These are phyloP conservation scores for Spatulosminthurus flaviceps DNA, from an alignment of 2,888 invertebrate genomes.

Conservation along the genomic window DNA sequence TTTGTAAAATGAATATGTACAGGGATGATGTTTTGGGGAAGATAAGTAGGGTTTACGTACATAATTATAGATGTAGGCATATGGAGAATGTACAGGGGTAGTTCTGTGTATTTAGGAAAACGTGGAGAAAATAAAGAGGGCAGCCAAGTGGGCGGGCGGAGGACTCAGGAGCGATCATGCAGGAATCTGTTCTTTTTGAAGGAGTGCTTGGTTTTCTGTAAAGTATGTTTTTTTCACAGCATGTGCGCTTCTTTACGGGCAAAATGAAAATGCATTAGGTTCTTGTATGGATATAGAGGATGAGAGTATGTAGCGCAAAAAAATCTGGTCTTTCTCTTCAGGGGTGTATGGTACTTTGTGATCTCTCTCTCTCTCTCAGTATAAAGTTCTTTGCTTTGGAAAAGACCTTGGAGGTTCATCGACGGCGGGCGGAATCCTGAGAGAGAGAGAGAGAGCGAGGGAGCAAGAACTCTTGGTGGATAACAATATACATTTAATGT, in stretches of 20 bases:
- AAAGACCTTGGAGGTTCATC: constrained; percentile 63
- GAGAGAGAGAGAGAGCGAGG: constrained; percentile 29
- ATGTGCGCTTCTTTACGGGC: constrained; percentile 6
- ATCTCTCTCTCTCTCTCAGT: constrained; percentile 36
- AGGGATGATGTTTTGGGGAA: no score
- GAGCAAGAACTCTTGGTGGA: constrained; percentile 18
- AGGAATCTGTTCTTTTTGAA: constrained; percentile 42
- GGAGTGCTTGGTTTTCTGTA: constrained; percentile 7
- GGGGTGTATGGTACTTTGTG: constrained; percentile 44
- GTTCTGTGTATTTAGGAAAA: background rate
- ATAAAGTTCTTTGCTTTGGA: constrained; percentile 50
- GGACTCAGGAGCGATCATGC: constrained; percentile 36
- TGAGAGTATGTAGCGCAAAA: constrained; percentile 19
- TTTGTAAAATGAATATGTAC: no score
- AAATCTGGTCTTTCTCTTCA: constrained; percentile 37
- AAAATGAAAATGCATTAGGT: background rate
- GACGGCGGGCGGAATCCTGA: constrained; percentile 49
- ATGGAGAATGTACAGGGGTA: no score
- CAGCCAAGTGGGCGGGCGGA: constrained; percentile 40
- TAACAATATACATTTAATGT: constrained; percentile 33
- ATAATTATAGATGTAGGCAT: no score
- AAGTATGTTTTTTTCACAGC: constrained; percentile 14
- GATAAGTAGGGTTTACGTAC: no score
- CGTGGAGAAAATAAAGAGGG: constrained; percentile 39
- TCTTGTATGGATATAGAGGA: background rate